These are phyloP conservation scores for Sclerodermus sp. DNA, from an alignment of 2,888 invertebrate species.

Conservation along the genomic window DNA sequence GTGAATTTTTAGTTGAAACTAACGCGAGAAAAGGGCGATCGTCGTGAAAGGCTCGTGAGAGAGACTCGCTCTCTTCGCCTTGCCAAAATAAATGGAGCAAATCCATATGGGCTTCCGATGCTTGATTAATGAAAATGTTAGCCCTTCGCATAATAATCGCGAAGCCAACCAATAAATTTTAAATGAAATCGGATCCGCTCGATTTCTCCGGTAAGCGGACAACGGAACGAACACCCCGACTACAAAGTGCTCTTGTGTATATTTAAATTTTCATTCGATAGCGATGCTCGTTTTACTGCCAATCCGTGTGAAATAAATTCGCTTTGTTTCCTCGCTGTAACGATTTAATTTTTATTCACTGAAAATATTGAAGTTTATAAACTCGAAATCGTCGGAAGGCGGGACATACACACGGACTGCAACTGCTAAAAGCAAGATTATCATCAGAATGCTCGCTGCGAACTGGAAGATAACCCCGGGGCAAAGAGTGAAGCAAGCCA, in stretches of 20 bases:
- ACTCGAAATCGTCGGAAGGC: constrained; percentile 9
- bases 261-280: constrained; percentile 14
- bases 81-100: no score
- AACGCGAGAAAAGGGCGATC: no score
- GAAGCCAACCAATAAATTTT: constrained; percentile 26
- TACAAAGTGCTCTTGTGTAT: constrained; percentile 10
- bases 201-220: constrained; percentile 22
- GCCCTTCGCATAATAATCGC: constrained; percentile 35
- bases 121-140: constrained; percentile 45
- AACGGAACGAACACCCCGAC: constrained; percentile 15
- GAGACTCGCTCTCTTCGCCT: no score
- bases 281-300: neutral
- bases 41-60: no score
- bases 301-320: neutral
- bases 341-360: neutral
- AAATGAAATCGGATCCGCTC: constrained; percentile 30
- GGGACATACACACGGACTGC: constrained; percentile 6
- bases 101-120: no score
- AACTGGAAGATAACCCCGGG: constrained; percentile 1
- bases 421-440: constrained; percentile 1
- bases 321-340: constrained; percentile 1
- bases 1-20: no score
- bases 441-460: no score
- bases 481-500: neutral
- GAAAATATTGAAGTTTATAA: constrained; percentile 1